phyloP scores from a whole-genome alignment of 2,113 vertebrate genomes.

The Phylloscopus trochilus region DNA sequence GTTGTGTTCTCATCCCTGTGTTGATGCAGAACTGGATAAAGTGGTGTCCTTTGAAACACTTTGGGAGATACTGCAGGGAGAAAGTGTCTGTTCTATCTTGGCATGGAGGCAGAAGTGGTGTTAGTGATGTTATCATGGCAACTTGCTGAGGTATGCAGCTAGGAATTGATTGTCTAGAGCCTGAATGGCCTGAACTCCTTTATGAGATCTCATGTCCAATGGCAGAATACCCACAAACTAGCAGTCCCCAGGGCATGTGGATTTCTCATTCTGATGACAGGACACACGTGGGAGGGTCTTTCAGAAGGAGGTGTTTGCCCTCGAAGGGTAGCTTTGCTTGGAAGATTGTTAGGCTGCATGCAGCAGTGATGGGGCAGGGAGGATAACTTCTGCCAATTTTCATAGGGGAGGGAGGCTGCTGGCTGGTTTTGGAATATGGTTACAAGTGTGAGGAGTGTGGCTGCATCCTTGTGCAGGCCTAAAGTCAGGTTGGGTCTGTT shows the following conservation, averaged over 20 bases:
- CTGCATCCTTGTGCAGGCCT: background rate
- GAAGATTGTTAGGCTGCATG: background rate
- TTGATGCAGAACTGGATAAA: background rate
- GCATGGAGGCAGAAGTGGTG: background rate
- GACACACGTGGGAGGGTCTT: background rate
- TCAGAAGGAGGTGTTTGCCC: background rate
- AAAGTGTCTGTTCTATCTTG: background rate
- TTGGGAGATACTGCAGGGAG: background rate
- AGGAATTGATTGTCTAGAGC: background rate
- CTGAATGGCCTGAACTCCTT: background rate
- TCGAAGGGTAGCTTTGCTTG: background rate
- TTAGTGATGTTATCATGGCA: background rate
- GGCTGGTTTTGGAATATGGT: background rate
- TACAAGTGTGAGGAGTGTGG: background rate
- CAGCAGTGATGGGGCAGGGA: background rate
- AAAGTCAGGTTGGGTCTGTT: background rate
- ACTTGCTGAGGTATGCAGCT: background rate
- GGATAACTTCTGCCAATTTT: background rate
- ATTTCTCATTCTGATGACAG: background rate
- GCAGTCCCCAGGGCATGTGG: background rate
- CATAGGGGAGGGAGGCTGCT: background rate
- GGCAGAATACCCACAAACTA: background rate
- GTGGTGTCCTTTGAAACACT: background rate
- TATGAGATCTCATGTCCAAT: too few species aligned
- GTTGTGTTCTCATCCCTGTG: background rate